Conservation (phyloP, 2,113 vertebrate genomes). For the Ciconia stormi region DNA sequence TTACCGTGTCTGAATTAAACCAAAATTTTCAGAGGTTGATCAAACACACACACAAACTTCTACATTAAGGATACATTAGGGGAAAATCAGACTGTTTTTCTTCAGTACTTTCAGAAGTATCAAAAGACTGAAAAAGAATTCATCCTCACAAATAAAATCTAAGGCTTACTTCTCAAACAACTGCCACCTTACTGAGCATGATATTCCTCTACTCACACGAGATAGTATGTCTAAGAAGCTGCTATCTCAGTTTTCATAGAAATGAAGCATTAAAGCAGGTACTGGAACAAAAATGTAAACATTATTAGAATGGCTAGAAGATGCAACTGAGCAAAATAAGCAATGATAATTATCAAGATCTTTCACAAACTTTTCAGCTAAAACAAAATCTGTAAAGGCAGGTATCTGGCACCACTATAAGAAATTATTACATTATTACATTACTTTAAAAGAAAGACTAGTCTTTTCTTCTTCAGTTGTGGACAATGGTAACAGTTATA, state of each 20-base stretch:
- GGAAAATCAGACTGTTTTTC: not conserved
- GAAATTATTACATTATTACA: not conserved
- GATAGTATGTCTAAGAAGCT: not conserved
- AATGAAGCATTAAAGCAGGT: not conserved
- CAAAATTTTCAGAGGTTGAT: not conserved
- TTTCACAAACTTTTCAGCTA: not conserved
- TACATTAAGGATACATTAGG: not conserved
- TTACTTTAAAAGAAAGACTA: not conserved
- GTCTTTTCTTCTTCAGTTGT: not conserved
- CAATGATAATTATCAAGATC: not conserved
- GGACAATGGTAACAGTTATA: not conserved
- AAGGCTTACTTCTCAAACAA: not conserved
- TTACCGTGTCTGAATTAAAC: not conserved
- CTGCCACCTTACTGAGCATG: not conserved
- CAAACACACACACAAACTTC: not conserved
- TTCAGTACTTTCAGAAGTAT: not conserved
- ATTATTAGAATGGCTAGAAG: not conserved
- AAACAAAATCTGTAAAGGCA: not conserved
- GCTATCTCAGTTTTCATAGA: not conserved
- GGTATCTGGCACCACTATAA: not conserved
- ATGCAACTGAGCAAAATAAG: not conserved
- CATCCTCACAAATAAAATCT: not conserved
- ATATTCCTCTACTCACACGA: not conserved
- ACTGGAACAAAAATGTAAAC: not conserved
- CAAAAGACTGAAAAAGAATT: not conserved